Evolutionary conservation across 2,113 vertebrate genomes (phyloP).

Genomic region (Bettongia penicillata): DNA sequence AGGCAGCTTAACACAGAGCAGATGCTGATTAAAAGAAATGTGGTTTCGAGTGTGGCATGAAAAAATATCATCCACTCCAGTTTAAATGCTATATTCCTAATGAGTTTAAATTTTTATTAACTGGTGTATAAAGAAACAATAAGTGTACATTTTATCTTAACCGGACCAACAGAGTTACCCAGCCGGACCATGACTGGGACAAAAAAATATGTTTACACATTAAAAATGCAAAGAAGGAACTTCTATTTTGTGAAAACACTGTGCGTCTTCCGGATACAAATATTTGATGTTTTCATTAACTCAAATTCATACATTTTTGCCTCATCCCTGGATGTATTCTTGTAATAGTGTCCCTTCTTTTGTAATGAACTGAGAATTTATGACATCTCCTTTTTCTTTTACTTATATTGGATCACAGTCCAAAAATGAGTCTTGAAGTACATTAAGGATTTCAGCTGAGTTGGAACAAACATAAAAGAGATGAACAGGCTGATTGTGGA

Average conservation of each 20-base stretch:
- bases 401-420: background rate
- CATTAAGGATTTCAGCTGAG: background rate
- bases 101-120: slow-evolving; percentile 83
- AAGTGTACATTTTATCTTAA: slow-evolving; percentile 76
- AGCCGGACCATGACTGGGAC: slow-evolving; percentile 67
- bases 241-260: slow-evolving; percentile 20
- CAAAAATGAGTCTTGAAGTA: background rate
- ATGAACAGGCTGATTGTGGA: slow-evolving; percentile 4
- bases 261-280: slow-evolving; percentile 18
- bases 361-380: background rate
- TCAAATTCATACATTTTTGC: slow-evolving; percentile 14
- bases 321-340: background rate
- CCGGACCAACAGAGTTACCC: slow-evolving; percentile 66
- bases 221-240: background rate
- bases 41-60: slow-evolving; percentile 81
- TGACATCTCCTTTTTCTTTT: background rate
- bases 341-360: background rate
- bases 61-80: slow-evolving; percentile 72
- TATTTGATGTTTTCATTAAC: slow-evolving; percentile 33
- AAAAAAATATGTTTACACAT: slow-evolving; percentile 37
- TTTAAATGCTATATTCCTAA: slow-evolving; percentile 79
- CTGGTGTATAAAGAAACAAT: slow-evolving; percentile 78
- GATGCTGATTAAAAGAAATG: slow-evolving; percentile 84
- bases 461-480: background rate
- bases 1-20: slow-evolving; percentile 80